Conservation (phyloP, 2,888 invertebrate species). For the Pachliopta kotzebuea region DNA sequence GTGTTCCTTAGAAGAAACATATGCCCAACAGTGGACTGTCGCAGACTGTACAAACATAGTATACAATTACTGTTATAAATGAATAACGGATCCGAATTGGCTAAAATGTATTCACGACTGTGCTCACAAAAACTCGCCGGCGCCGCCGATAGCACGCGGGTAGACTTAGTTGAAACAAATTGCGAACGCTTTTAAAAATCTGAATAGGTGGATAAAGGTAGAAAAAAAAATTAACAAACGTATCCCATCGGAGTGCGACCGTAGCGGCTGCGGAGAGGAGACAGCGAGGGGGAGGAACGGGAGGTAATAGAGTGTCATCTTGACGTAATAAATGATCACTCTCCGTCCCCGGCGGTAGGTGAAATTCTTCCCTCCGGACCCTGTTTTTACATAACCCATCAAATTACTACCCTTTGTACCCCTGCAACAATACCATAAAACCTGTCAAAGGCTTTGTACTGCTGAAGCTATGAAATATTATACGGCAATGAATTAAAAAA, state of each 20-base stretch:
- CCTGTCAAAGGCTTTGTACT: constrained; percentile 36
- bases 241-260: constrained; percentile 8
- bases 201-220: constrained; percentile 25
- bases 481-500: constrained; percentile 37
- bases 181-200: constrained; percentile 33
- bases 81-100: no score
- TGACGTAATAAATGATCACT: constrained; percentile 72
- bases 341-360: constrained; percentile 45
- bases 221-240: constrained; percentile 22
- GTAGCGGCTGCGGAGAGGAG: neutral
- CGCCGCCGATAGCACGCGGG: constrained; percentile 34
- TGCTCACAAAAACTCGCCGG: neutral
- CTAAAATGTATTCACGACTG: neutral
- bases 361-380: constrained; percentile 45
- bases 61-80: neutral
- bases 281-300: constrained; percentile 22
- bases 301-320: constrained; percentile 76
- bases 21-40: no score
- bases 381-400: constrained; percentile 63
- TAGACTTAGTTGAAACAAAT: constrained; percentile 34
- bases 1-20: no score
- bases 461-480: constrained; percentile 37
- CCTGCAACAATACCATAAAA: constrained; percentile 37
- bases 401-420: constrained; percentile 53
- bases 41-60: no score